Conservation (phyloP, 2,888 invertebrate species). For the Scaptomyza tumidula region DNA sequence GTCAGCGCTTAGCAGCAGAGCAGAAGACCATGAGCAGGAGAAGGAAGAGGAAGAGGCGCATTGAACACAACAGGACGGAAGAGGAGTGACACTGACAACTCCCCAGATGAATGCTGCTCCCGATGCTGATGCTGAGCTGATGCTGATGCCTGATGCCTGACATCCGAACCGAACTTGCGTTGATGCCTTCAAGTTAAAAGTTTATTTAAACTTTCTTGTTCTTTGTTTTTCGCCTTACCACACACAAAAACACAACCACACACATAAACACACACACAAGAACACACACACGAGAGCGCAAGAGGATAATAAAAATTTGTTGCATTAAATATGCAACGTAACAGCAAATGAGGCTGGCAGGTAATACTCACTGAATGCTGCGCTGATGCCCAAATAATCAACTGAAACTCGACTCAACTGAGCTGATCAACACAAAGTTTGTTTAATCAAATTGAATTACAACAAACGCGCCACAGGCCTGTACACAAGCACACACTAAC, state of each 20-base stretch:
- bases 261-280: slow-evolving; percentile 13
- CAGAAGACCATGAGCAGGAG: too few relatives aligned
- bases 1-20: slow-evolving; percentile 27
- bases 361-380: slow-evolving; percentile 7
- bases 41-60: neutral
- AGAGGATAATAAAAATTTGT: slow-evolving; percentile 67
- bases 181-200: slow-evolving; percentile 76
- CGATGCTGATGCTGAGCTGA: slow-evolving; percentile 17
- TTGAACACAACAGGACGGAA: slow-evolving; percentile 19
- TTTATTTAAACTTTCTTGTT: slow-evolving; percentile 73
- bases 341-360: slow-evolving; percentile 67
- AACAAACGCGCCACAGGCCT: slow-evolving; percentile 54
- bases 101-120: slow-evolving; percentile 64
- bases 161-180: slow-evolving; percentile 70
- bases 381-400: slow-evolving; percentile 47
- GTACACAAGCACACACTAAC: slow-evolving; percentile 1
- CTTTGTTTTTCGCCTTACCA: slow-evolving; percentile 44
- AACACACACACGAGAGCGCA: slow-evolving; percentile 14
- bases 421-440: slow-evolving; percentile 60
- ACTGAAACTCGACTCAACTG: slow-evolving; percentile 30
- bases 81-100: slow-evolving; percentile 69
- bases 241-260: slow-evolving; percentile 1
- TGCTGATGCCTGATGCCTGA: slow-evolving; percentile 60
- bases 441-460: slow-evolving; percentile 79
- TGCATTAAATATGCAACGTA: slow-evolving; percentile 75